A percentile compares a stretch with the other conserved stretches of the same genome.
Conservation (phyloP, 2,797 vertebrate genomes). For the Antrozous pallidus region DNA sequence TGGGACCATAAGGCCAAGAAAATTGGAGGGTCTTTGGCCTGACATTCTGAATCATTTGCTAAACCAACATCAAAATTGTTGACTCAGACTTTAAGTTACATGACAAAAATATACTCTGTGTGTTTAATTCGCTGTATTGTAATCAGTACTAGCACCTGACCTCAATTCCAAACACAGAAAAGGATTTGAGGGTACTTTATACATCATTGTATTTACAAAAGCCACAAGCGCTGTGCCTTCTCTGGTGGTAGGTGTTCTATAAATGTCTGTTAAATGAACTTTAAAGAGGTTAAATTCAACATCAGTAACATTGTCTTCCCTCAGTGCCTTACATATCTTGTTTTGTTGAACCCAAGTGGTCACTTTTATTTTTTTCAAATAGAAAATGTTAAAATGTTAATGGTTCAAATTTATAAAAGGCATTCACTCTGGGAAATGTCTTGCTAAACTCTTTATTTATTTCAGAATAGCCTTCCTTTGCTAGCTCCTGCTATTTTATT, state of each 20-base stretch:
- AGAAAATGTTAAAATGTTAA: neutral
- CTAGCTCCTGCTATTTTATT: constrained; percentile 29
- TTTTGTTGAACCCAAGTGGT: neutral
- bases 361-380: neutral
- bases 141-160: neutral
- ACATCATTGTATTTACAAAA: neutral
- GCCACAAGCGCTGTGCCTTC: neutral
- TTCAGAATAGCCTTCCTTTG: constrained; percentile 35
- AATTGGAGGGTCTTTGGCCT: neutral
- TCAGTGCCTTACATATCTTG: neutral
- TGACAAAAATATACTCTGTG: neutral
- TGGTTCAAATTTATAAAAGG: neutral
- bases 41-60: neutral
- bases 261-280: neutral
- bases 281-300: neutral
- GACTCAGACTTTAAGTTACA: neutral
- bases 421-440: neutral
- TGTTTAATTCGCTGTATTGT: neutral
- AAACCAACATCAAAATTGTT: neutral
- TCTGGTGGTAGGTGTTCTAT: neutral
- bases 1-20: neutral
- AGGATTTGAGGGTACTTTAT: neutral
- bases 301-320: neutral
- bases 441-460: neutral
- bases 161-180: neutral